These are phyloP conservation scores for Platycnemis pennipes DNA, from an alignment of 2,888 invertebrate species.

Conservation along the genomic window DNA sequence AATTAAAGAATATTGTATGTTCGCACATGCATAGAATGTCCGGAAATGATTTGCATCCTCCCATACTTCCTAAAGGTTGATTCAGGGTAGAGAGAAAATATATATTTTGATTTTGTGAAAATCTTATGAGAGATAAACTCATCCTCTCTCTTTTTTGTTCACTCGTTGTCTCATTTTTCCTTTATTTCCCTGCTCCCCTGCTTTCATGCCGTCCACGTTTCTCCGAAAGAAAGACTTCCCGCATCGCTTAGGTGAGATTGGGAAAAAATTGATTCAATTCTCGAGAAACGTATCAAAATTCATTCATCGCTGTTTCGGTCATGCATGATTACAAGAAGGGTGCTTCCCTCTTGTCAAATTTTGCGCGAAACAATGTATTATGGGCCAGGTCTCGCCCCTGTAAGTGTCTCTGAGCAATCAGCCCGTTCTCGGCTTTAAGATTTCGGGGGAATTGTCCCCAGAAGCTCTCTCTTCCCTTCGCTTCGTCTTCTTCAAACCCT, in stretches of 20 bases:
- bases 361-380: neutral
- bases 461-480: neutral
- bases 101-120: too few species aligned
- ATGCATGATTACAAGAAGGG: neutral
- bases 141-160: neutral
- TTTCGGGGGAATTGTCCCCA: slow-evolving; percentile 8
- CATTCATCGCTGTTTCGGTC: neutral
- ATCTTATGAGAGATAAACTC: neutral
- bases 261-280: neutral
- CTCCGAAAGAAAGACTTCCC: neutral
- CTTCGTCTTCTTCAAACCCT: neutral
- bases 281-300: neutral
- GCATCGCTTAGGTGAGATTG: too few species aligned
- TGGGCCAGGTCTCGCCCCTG: neutral
- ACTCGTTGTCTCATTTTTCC: neutral
- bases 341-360: neutral
- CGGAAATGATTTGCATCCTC: too few species aligned
- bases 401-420: neutral
- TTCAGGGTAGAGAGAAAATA: too few species aligned
- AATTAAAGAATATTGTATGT: too few species aligned
- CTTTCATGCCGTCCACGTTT: neutral
- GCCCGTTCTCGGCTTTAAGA: slow-evolving; percentile 10
- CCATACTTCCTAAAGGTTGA: too few species aligned
- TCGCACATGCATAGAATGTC: too few species aligned
- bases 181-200: neutral